Percentiles rank a stretch among this genome's conserved stretches.
phyloP scores from a whole-genome alignment of 2,888 invertebrate genomes.

The Tetheella fluctuosa region DNA sequence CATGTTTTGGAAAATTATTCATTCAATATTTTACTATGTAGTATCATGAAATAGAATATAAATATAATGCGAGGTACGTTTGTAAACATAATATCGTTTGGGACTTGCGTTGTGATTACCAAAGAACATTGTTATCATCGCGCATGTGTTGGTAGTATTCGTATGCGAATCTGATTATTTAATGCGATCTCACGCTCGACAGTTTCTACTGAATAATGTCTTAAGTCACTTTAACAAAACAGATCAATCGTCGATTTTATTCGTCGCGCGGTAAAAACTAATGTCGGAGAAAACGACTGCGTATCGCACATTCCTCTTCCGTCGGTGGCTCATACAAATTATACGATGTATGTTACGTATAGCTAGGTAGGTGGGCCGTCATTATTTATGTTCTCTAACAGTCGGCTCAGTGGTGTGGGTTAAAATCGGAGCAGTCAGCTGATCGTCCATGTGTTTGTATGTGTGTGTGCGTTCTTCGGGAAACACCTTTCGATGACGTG shows the following conservation, averaged over 20 bases:
- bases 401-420: slow-evolving; percentile 79
- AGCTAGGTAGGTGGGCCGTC: slow-evolving; percentile 83
- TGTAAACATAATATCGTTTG: not conserved
- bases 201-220: slow-evolving; percentile 55
- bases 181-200: slow-evolving; percentile 71
- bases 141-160: slow-evolving; percentile 63
- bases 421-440: slow-evolving; percentile 84
- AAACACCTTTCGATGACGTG: slow-evolving; percentile 84
- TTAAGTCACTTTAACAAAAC: slow-evolving; percentile 56
- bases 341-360: slow-evolving; percentile 80
- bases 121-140: slow-evolving; percentile 55
- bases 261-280: slow-evolving; percentile 66
- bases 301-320: slow-evolving; percentile 75
- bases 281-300: slow-evolving; percentile 68
- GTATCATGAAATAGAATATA: not conserved
- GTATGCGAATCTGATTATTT: slow-evolving; percentile 75
- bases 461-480: slow-evolving; percentile 81
- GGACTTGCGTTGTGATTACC: not conserved
- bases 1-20: not conserved
- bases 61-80: no score
- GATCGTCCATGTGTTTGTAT: slow-evolving; percentile 54
- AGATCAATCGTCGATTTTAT: slow-evolving; percentile 66
- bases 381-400: slow-evolving; percentile 85
- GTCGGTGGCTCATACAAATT: slow-evolving; percentile 79
- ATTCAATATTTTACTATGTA: not conserved